Percentiles rank a stretch among this genome's conserved stretches.
phyloP scores from a whole-genome alignment of 2,797 vertebrate species.

The Echiichthys vipera region DNA sequence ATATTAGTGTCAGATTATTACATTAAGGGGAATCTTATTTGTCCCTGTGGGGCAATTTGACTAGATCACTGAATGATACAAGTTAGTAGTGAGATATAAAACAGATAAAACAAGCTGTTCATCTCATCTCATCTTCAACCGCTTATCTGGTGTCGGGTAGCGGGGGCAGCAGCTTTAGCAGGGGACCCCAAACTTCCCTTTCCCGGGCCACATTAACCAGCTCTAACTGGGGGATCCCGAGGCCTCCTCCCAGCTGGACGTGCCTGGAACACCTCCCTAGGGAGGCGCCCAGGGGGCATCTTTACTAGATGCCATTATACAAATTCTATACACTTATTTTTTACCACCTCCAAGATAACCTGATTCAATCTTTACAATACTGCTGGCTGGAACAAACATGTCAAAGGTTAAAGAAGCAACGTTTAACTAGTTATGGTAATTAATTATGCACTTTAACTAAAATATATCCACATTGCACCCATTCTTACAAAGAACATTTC shows the following conservation, averaged over 20 bases:
- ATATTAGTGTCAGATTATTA: not conserved
- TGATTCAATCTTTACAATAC: not conserved
- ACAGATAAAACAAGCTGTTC: not conserved
- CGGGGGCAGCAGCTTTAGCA: too few relatives aligned
- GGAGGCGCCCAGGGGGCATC: too few relatives aligned
- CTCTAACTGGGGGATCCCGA: too few relatives aligned
- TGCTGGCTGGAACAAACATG: not conserved
- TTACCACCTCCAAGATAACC: not conserved
- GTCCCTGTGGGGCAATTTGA: not conserved
- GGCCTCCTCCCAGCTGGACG: too few relatives aligned
- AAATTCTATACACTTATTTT: not conserved
- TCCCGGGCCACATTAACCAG: too few relatives aligned
- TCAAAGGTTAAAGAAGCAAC: not conserved
- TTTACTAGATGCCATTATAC: too few relatives aligned
- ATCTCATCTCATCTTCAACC: too few relatives aligned
- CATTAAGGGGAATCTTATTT: not conserved
- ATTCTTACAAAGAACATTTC: slow-evolving; percentile 20
- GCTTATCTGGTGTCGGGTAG: too few relatives aligned
- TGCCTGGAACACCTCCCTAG: too few relatives aligned
- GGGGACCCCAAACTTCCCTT: too few relatives aligned
- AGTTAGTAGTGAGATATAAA: not conserved
- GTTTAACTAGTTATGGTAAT: not conserved
- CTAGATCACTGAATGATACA: not conserved
- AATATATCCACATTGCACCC: not conserved
- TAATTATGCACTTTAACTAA: not conserved